Percentiles rank a stretch among this genome's conserved stretches.
These are phyloP conservation scores for Thyatira batis DNA, from an alignment of 2,888 invertebrate genomes.

Conservation along the genomic window DNA sequence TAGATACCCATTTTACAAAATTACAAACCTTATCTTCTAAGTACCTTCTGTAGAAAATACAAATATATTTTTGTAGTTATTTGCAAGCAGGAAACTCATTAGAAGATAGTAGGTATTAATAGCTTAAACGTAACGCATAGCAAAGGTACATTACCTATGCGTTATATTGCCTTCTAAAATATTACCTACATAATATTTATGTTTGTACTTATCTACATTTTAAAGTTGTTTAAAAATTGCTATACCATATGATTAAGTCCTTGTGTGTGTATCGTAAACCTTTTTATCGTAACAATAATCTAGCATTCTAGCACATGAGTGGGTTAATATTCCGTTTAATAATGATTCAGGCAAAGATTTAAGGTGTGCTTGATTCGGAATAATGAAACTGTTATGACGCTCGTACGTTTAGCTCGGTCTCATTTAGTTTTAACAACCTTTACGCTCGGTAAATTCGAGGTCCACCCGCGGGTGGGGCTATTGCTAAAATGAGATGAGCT, in stretches of 20 bases:
- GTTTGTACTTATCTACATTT: not conserved
- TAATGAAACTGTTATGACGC: not conserved
- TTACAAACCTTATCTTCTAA: not conserved
- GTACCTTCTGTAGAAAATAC: not conserved
- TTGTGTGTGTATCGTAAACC: not conserved
- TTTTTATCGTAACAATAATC: slow-evolving; percentile 15
- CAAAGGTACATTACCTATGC: too few species aligned
- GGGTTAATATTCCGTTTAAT: not conserved
- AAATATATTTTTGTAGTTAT: not conserved
- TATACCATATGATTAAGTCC: not conserved
- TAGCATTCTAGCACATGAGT: slow-evolving; percentile 7
- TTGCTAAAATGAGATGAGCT: slow-evolving; percentile 14
- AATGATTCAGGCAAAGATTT: not conserved
- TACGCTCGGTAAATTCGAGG: slow-evolving; percentile 27
- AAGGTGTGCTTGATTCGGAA: not conserved
- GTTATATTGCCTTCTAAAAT: too few species aligned
- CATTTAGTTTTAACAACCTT: slow-evolving; percentile 6
- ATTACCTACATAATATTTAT: not conserved
- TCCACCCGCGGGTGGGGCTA: slow-evolving; percentile 18
- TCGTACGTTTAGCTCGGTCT: not conserved
- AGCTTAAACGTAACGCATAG: too few species aligned
- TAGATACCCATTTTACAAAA: not conserved
- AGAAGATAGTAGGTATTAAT: not conserved
- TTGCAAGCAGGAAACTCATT: not conserved
- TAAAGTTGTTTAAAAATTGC: too few species aligned